Conservation (phyloP, 2,888 invertebrate genomes). For the Griposia aprilina region DNA sequence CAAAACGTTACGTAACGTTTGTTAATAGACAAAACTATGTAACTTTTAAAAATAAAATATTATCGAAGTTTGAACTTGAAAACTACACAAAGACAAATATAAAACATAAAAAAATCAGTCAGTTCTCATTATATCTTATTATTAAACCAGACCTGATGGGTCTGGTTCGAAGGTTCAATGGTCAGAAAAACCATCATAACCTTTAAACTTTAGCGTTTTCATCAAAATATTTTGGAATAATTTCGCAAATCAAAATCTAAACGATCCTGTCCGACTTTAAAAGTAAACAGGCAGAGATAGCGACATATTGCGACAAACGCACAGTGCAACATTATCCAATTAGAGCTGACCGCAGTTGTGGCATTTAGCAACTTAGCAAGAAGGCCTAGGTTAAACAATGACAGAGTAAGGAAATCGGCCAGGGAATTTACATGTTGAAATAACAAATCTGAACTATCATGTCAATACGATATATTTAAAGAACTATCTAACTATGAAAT, state of each 20-base stretch:
- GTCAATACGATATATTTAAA: constrained; percentile 15
- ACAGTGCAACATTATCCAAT: constrained; percentile 68
- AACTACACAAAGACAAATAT: background rate
- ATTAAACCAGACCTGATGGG: too few species aligned
- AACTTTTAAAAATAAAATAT: background rate
- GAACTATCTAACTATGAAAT: constrained; percentile 6
- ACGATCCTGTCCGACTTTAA: background rate
- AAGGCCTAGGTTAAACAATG: constrained; percentile 66
- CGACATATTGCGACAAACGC: constrained; percentile 54
- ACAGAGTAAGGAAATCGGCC: constrained; percentile 43
- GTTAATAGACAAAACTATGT: background rate
- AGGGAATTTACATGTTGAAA: constrained; percentile 20
- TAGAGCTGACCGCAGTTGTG: constrained; percentile 61
- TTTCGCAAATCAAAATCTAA: constrained; percentile 15
- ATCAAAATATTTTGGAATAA: background rate
- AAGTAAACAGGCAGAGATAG: constrained; percentile 11
- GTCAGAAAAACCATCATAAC: background rate
- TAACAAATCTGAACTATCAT: constrained; percentile 5
- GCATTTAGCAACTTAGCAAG: constrained; percentile 54
- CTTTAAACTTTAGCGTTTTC: background rate
- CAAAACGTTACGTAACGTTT: too few species aligned
- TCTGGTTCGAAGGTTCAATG: background rate
- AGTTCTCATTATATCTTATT: too few species aligned
- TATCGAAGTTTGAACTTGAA: background rate
- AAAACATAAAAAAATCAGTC: too few species aligned